A percentile compares a stretch with the other conserved stretches of the same genome.
Conservation (phyloP, 2,113 vertebrate genomes). For the Varanus komodoensis region DNA sequence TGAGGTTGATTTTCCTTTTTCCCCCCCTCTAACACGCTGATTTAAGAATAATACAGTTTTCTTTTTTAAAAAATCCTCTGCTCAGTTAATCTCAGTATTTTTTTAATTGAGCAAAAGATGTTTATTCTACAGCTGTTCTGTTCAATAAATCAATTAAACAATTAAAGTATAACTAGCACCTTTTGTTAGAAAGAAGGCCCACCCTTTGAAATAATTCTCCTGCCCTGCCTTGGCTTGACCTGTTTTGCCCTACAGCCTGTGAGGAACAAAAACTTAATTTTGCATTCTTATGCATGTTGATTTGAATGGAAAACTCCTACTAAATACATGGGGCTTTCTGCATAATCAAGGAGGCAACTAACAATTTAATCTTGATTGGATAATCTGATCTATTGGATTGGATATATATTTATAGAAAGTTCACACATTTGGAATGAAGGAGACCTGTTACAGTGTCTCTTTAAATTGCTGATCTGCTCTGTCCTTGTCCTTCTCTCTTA, state of each 20-base stretch:
- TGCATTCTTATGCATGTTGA: too few relatives aligned
- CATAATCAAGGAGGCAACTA: too few relatives aligned
- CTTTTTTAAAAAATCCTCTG: not conserved
- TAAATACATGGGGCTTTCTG: not conserved
- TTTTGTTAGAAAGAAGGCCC: not conserved
- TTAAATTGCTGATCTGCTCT: not conserved
- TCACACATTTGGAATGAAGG: not conserved
- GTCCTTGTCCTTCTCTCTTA: not conserved
- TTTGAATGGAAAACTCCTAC: not conserved
- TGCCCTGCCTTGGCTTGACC: too few relatives aligned
- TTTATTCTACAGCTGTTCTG: not conserved
- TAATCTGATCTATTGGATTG: not conserved
- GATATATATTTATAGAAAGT: not conserved
- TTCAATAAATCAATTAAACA: not conserved
- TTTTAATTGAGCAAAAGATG: not conserved
- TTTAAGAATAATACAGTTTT: not conserved
- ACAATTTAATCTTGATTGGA: not conserved
- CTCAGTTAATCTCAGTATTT: not conserved
- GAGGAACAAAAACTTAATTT: too few relatives aligned
- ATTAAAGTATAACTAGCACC: not conserved
- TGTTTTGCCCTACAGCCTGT: too few relatives aligned
- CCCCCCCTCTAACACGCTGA: too few relatives aligned
- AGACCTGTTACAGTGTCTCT: not conserved
- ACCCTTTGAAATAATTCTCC: not conserved
- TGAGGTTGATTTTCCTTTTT: too few relatives aligned